Percentiles rank a stretch among this genome's conserved stretches.
Evolutionary conservation across 2,797 vertebrate genomes (phyloP).

Genomic region (Lacerta viridis): DNA sequence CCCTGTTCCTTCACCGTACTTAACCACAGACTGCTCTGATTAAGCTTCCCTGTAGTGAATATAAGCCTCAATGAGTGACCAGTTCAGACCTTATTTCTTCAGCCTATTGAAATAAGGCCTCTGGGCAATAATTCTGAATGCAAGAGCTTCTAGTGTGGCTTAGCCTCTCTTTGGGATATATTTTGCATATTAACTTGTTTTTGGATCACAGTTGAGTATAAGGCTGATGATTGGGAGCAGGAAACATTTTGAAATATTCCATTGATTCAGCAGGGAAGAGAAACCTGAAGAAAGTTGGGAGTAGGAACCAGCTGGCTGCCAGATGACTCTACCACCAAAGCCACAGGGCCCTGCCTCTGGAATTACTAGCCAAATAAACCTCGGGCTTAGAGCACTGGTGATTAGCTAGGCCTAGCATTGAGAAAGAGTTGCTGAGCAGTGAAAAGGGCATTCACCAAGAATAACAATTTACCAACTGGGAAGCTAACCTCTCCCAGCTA

Average conservation of each 20-base stretch:
- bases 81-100: neutral
- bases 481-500: neutral
- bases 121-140: neutral
- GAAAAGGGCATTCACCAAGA: slow-evolving; percentile 17
- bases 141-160: neutral
- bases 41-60: neutral
- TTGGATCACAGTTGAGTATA: neutral
- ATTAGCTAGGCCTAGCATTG: slow-evolving; percentile 1
- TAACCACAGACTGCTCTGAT: neutral
- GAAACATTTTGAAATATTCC: neutral
- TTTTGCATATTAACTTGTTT: neutral
- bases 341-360: slow-evolving; percentile 12
- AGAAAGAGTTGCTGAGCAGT: neutral
- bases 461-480: slow-evolving; percentile 24
- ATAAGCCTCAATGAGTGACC: neutral
- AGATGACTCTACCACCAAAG: slow-evolving; percentile 21
- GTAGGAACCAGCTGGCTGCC: slow-evolving; percentile 7
- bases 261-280: neutral
- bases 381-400: neutral
- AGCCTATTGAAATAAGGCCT: neutral
- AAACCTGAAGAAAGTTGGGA: neutral
- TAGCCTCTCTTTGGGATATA: neutral
- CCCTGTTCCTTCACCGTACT: too few relatives aligned
- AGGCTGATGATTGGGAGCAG: neutral
- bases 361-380: slow-evolving; percentile 39